Percentiles rank a stretch among this genome's conserved stretches.
Conservation (phyloP, 2,888 invertebrate genomes). For the Oxycera nigricornis region DNA sequence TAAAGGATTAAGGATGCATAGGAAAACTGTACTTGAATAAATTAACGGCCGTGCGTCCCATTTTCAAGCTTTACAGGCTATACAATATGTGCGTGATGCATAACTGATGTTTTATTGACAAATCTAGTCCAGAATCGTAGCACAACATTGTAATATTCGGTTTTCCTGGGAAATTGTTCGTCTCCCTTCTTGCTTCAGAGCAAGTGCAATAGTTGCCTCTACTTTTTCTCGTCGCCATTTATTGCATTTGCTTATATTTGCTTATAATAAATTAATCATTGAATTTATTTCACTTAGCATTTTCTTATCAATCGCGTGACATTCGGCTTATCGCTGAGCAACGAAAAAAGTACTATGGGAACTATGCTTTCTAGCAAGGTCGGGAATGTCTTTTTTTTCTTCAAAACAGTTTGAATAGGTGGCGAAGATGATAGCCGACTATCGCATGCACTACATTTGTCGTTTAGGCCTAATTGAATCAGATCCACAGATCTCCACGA, state of each 20-base stretch:
- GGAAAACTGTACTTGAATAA: no score
- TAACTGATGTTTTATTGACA: no score
- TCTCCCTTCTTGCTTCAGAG: no score
- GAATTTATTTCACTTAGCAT: background rate
- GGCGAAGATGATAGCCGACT: background rate
- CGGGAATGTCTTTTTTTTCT: background rate
- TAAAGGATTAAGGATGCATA: no score
- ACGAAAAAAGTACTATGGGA: background rate
- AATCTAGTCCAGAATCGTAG: no score
- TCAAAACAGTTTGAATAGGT: background rate
- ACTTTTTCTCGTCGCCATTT: no score
- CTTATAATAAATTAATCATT: background rate
- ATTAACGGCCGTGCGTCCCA: no score
- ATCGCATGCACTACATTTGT: background rate
- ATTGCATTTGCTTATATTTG: background rate
- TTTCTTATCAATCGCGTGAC: constrained; percentile 27
- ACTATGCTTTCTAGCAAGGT: background rate
- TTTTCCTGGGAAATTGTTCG: no score
- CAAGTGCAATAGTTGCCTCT: no score
- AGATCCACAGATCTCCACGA: background rate
- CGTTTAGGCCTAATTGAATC: background rate
- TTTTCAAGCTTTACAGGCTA: no score
- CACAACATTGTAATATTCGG: no score
- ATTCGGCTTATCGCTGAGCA: background rate
- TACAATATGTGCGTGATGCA: no score